These are phyloP conservation scores for Teinopalpus imperialis DNA, from an alignment of 2,888 invertebrate genomes.

Conservation along the genomic window DNA sequence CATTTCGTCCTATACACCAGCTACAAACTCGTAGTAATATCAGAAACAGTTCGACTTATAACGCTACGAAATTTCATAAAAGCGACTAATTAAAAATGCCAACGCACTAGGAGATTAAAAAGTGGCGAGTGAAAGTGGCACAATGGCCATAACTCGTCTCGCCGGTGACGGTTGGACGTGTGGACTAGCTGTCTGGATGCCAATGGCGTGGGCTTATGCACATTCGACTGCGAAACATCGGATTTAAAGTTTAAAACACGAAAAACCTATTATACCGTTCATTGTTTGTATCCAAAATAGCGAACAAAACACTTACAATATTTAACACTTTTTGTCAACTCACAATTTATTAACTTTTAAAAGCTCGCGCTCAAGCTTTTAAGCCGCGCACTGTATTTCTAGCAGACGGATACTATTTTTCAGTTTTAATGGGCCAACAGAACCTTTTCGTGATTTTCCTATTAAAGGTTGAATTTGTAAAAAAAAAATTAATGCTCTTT, in stretches of 20 bases:
- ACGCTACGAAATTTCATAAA: constrained; percentile 63
- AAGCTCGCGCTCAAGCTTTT: constrained; percentile 56
- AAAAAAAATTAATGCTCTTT: no score
- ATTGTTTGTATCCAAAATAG: constrained; percentile 61
- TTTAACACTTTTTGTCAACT: constrained; percentile 56
- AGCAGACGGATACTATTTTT: constrained; percentile 28
- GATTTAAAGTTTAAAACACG: constrained; percentile 64
- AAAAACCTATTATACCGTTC: constrained; percentile 68
- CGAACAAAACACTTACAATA: constrained; percentile 52
- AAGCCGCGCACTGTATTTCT: constrained; percentile 30
- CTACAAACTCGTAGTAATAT: constrained; percentile 6
- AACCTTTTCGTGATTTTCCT: constrained; percentile 18
- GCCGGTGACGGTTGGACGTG: constrained; percentile 57
- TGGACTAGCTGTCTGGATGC: constrained; percentile 50
- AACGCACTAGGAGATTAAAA: constrained; percentile 71
- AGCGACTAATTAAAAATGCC: constrained; percentile 70
- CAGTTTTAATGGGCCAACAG: constrained; percentile 31
- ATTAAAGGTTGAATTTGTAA: no score
- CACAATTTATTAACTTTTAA: constrained; percentile 67
- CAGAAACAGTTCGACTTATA: constrained; percentile 1
- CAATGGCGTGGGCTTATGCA: constrained; percentile 38
- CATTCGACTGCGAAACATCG: constrained; percentile 50
- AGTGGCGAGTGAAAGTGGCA: constrained; percentile 70
- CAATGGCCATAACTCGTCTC: constrained; percentile 75
- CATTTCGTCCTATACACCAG: constrained; percentile 8